Percentiles rank a stretch among this genome's conserved stretches.
phyloP scores from a whole-genome alignment of 2,888 invertebrate species.

The Drosophila mulleri region DNA sequence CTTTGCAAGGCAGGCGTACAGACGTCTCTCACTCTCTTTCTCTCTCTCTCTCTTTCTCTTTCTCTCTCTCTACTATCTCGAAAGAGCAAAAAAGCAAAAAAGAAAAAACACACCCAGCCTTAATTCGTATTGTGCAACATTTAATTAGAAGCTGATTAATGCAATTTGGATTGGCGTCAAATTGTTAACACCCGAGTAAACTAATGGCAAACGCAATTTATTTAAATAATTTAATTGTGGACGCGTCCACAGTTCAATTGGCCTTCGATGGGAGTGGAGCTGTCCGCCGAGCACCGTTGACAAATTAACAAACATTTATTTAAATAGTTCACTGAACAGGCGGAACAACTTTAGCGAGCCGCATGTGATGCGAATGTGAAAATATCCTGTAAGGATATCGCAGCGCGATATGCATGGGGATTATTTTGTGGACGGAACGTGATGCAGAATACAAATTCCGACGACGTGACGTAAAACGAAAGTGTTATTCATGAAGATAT shows the following conservation, averaged over 20 bases:
- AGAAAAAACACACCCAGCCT: not conserved
- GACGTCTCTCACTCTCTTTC: too few species aligned
- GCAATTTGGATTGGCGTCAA: slow-evolving; percentile 20
- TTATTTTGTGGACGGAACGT: not conserved
- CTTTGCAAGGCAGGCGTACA: too few species aligned
- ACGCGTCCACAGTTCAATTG: slow-evolving; percentile 15
- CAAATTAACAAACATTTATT: slow-evolving; percentile 51
- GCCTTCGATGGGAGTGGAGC: slow-evolving; percentile 5
- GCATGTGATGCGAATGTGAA: not conserved
- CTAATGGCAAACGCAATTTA: slow-evolving; percentile 42
- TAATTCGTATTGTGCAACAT: not conserved
- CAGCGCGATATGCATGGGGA: not conserved
- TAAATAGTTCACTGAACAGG: slow-evolving; percentile 32
- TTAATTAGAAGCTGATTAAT: slow-evolving; percentile 17
- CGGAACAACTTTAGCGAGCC: not conserved
- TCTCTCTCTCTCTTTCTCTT: not conserved
- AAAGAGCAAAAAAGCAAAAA: not conserved
- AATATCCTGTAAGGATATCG: not conserved
- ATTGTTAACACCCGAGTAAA: slow-evolving; percentile 10
- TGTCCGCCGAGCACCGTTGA: slow-evolving; percentile 33
- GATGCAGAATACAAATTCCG: too few species aligned
- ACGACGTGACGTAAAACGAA: too few species aligned
- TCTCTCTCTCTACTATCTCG: not conserved
- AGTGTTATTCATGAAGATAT: too few species aligned
- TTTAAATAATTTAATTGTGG: slow-evolving; percentile 33